Base-by-base conservation (phyloP, 2,888 invertebrate species). In the Thecocarcelia acutangulata region DNA sequence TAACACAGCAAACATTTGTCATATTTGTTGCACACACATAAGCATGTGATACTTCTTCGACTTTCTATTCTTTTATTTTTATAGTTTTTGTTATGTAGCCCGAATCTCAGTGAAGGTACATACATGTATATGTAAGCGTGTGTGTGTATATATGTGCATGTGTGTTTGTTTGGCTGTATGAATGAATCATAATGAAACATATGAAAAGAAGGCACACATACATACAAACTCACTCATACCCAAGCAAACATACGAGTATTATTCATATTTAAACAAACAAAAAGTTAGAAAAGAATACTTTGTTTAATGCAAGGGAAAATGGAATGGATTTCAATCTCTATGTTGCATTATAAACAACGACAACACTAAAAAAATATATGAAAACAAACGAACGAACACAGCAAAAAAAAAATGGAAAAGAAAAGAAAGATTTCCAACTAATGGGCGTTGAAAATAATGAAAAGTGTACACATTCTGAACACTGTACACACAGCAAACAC, bases 381-480 rank as follows among this genome's bases (percentile, higher is more conserved):
- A 33, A 54, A 81, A 77, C 70, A 72, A 76, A 48, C 66, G 64
- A 66, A 40, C 19, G 61, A 58, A 24, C 46, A 40, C n/a, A 70
- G 44, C 11, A 63, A 52, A 21, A 44, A 52, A 21, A 44, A 11
- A 64, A 59, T 21, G 37, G 48, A 24, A 2, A 56, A 64, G 2
- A 11, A 58, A 64, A 61, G 46, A 48, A 56, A 70, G 58, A 66
- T 70, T 75, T 64, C 64, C 82, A 78, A 82, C 82, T 82, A 82
- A 82, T 82, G 81, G 81, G 81, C 81, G 80, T 77, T 83, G 44
- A 70, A 83, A 83, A 77, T 77, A 77, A 77, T 80, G 66, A 80
- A 80, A 77, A 80, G 74, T 44, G 63, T 73, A 80, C 76, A 81
- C 46, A 63, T 56, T 15, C 24, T 58, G 52, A 44, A 52, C 48